Evolutionary conservation across 2,888 invertebrate species (phyloP), one percentile per base, ranked within the genome.

Genomic region (Willowsia nigromaculata): DNA sequence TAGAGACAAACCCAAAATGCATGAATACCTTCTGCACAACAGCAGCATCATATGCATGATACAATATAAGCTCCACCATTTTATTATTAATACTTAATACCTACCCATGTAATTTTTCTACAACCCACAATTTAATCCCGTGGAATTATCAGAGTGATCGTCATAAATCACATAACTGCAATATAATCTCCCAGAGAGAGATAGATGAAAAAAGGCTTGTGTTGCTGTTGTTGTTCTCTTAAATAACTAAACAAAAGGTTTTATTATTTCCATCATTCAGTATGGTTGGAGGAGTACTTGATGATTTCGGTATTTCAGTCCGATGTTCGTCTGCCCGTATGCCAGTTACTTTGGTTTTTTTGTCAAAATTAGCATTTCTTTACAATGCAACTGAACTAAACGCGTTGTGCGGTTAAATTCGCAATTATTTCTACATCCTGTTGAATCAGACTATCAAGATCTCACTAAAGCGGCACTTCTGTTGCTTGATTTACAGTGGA

Each of bases 121-220:
- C n/a, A 53, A 18, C 68, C 80, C 68, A 56, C 87, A 87, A 78
- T 87, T 80, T 81, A 87, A 81, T 87, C 87, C 53, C 81, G 50
- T 43, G 71, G 81, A 81, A 81, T 81, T 87, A 87, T 81, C 80
- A 87, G 27, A 25, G 68, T 87, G 80, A 68, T 81, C 43, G 80
- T 81, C 80, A 87, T 87, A 87, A 87, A 87, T 87, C 87, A 88
- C 81, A 76, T 59, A 43, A 83, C 80, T 76, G 53, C 76, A 76
- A 76, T 82, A 81, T 56, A 76, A 76, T 76, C 74, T 76, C 50
- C 25, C 11, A 47, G n/a, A n/a, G n/a, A n/a, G n/a, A n/a, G n/a
- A n/a, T n/a, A n/a, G n/a, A n/a, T n/a, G n/a, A n/a, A 76, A 50
- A 76, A 40, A 7, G 68, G 43, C 33, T 62, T 15, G 7, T 56